A percentile compares a stretch with the other conserved stretches of the same genome.
These are phyloP conservation scores for Eupeodes corollae DNA, from an alignment of 1,140 invertebrate genomes.

Conservation along the genomic window DNA sequence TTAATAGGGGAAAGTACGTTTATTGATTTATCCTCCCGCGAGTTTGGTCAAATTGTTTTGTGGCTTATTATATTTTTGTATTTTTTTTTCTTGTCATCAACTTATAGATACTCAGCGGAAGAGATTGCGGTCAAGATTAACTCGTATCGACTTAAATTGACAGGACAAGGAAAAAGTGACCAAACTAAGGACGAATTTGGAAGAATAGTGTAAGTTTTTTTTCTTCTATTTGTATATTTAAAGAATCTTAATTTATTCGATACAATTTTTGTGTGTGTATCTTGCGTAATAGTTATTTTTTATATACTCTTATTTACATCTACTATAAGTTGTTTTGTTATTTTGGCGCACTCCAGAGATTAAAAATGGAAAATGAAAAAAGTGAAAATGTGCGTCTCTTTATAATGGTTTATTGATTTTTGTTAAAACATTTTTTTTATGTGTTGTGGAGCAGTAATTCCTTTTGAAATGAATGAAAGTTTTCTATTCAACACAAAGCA, in stretches of 20 bases:
- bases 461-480: no score
- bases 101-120: constrained; percentile 56
- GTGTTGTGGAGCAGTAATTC: no score
- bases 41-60: no score
- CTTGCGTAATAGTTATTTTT: constrained; percentile 7
- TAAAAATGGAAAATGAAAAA: constrained; percentile 7
- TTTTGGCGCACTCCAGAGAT: constrained; percentile 4
- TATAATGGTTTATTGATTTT: no score
- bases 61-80: no score
- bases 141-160: constrained; percentile 67
- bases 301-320: no score
- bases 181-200: constrained; percentile 61
- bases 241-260: neutral
- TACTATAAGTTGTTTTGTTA: no score
- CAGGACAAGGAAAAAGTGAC: constrained; percentile 42
- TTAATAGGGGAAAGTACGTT: no score
- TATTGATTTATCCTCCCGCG: no score
- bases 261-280: neutral
- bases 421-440: no score
- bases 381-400: no score
- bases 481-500: no score
- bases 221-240: neutral
- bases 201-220: constrained; percentile 57
- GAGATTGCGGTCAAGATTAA: constrained; percentile 70
- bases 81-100: neutral